phyloP scores from a whole-genome alignment of 2,113 vertebrate species.

The Morone saxatilis region DNA sequence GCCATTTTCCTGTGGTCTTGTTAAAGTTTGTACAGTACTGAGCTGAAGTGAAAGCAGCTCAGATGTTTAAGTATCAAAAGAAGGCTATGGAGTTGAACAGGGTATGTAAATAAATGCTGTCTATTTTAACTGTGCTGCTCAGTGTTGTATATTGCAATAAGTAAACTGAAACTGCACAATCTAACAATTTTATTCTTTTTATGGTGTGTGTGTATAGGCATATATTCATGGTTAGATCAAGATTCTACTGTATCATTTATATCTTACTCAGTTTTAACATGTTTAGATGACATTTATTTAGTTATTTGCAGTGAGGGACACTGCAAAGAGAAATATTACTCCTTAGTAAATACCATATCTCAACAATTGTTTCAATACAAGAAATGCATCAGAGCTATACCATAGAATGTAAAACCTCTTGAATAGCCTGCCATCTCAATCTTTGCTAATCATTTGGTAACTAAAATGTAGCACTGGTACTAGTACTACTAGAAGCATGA shows the following conservation, averaged over 20 bases:
- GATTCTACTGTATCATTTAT: not conserved
- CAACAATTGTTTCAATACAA: not conserved
- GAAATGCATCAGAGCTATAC: not conserved
- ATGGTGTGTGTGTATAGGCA: not conserved
- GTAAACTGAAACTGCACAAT: not conserved
- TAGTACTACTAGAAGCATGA: not conserved
- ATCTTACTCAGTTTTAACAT: not conserved
- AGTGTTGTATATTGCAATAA: conserved; percentile 14
- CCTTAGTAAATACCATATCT: not conserved
- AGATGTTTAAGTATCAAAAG: conserved; percentile 18
- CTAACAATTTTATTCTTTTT: not conserved
- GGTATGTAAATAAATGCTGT: conserved; percentile 65
- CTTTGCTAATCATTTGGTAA: not conserved
- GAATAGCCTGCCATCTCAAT: not conserved
- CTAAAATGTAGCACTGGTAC: not conserved
- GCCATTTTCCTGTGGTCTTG: conserved; percentile 23
- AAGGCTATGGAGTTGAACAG: conserved; percentile 43
- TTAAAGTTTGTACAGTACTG: conserved; percentile 26
- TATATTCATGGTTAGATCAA: not conserved
- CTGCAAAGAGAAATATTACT: too few species aligned
- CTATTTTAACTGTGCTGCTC: conserved; percentile 45
- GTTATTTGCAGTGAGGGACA: not conserved
- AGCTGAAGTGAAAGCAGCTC: conserved; percentile 12
- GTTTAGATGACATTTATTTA: not conserved
- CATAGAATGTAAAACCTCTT: not conserved